Conservation (phyloP, 2,797 vertebrate genomes). For the Crocidura indochinensis region DNA sequence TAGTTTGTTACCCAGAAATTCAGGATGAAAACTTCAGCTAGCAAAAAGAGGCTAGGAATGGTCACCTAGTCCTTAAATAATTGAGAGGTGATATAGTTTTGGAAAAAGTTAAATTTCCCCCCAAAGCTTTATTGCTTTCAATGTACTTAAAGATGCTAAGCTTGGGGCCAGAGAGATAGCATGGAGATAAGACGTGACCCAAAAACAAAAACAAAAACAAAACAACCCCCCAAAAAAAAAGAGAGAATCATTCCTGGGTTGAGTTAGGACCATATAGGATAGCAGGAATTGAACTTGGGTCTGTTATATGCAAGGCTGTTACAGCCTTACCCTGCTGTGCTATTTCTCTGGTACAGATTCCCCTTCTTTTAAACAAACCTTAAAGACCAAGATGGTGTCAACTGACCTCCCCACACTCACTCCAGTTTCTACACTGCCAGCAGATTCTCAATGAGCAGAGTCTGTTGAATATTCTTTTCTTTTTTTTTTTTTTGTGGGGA, state of each 20-base stretch:
- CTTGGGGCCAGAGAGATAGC: too few relatives aligned
- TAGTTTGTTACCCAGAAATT: constrained; percentile 17
- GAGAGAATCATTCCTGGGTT: too few relatives aligned
- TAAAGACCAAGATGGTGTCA: neutral
- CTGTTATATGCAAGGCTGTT: too few relatives aligned
- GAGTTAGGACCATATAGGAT: too few relatives aligned
- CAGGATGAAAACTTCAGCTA: neutral
- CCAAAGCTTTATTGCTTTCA: constrained; percentile 20
- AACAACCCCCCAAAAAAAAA: too few relatives aligned
- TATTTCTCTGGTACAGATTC: neutral
- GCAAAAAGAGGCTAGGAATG: neutral
- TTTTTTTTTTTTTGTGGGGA: too few relatives aligned
- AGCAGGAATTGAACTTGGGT: too few relatives aligned
- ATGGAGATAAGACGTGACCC: too few relatives aligned
- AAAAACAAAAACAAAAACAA: too few relatives aligned
- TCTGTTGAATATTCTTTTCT: neutral
- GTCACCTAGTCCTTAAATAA: constrained; percentile 30
- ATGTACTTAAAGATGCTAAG: constrained; percentile 54
- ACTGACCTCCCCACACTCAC: neutral
- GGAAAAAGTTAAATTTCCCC: neutral
- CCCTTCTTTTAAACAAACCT: neutral
- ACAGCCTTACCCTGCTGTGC: too few relatives aligned
- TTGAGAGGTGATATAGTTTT: neutral
- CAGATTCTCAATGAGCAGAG: neutral
- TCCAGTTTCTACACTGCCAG: neutral